Conservation (phyloP, 2,888 invertebrate genomes). For the Synergus itoensis region DNA sequence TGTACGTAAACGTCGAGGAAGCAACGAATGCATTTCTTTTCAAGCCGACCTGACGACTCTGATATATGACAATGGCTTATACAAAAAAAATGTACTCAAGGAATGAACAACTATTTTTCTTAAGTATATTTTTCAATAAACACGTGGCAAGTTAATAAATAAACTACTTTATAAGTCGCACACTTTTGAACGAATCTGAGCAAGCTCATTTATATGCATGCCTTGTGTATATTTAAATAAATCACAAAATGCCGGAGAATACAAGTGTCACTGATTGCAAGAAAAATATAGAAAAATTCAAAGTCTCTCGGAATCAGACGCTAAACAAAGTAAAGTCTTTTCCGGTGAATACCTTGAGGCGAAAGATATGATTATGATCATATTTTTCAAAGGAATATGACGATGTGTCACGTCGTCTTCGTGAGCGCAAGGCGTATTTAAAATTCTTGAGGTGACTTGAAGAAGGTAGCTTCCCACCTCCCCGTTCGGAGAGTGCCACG, state of each 20-base stretch:
- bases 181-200: neutral
- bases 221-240: neutral
- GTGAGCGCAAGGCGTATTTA: constrained; percentile 65
- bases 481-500: constrained; percentile 48
- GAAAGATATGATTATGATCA: constrained; percentile 65
- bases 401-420: constrained; percentile 8
- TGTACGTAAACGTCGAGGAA: constrained; percentile 4
- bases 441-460: constrained; percentile 57
- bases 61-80: neutral
- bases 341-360: constrained; percentile 24
- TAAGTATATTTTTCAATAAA: neutral
- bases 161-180: neutral
- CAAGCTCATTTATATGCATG: neutral
- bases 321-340: constrained; percentile 6
- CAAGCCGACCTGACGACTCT: neutral
- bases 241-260: constrained; percentile 17
- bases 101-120: neutral
- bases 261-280: constrained; percentile 7
- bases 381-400: constrained; percentile 59
- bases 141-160: neutral
- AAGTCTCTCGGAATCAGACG: neutral
- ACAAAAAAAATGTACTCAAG: neutral
- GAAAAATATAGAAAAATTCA: neutral
- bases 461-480: constrained; percentile 30
- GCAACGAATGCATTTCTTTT: neutral